Percentiles rank a stretch among this genome's conserved stretches.
These are phyloP conservation scores for Xerus rutilus DNA, from an alignment of 2,797 vertebrate genomes.

Conservation along the genomic window DNA sequence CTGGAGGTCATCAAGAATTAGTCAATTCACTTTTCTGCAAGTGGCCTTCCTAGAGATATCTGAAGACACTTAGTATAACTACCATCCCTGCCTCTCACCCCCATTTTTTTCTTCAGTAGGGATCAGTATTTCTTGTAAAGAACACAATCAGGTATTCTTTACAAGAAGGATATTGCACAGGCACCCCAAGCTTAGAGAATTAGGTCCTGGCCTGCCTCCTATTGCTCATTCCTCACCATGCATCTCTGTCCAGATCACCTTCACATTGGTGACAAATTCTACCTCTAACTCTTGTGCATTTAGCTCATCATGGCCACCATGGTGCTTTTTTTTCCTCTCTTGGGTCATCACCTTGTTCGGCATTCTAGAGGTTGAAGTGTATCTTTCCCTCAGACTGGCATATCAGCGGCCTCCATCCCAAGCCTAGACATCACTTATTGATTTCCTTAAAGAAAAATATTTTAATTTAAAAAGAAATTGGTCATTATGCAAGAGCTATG, in stretches of 20 bases:
- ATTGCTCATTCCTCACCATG: not conserved
- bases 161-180: no score
- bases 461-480: conserved; percentile 48
- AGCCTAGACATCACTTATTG: conserved; percentile 19
- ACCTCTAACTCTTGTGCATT: not conserved
- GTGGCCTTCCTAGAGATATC: not conserved
- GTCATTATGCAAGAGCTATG: not conserved
- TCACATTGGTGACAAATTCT: not conserved
- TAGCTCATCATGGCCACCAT: not conserved
- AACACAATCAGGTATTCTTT: not conserved
- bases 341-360: not conserved
- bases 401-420: not conserved
- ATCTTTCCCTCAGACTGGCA: not conserved
- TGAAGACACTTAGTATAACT: not conserved
- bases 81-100: not conserved
- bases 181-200: not conserved
- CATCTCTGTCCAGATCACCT: not conserved
- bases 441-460: conserved; percentile 55
- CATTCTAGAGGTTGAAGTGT: not conserved
- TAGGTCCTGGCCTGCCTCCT: no score
- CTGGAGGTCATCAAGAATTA: not conserved
- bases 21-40: not conserved
- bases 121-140: no score
- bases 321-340: not conserved
- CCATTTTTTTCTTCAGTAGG: not conserved